Conservation (phyloP, 64 coral and sea anemone genomes). For the Stichodactyla helianthus region DNA sequence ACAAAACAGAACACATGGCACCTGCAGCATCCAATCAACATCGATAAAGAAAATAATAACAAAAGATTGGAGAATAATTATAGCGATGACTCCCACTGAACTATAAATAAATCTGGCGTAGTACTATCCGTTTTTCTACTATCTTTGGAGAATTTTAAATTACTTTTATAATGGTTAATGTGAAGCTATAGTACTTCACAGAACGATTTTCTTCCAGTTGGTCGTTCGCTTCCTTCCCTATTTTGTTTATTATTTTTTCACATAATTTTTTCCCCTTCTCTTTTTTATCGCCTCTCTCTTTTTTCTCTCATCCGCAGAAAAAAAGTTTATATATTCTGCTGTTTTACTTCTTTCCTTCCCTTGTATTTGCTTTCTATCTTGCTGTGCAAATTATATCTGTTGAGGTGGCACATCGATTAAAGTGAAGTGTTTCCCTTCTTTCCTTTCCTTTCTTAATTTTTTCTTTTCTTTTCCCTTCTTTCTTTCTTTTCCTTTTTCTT, state of each 20-base stretch:
- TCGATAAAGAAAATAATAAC: constrained; percentile 7
- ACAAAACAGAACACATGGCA: constrained; percentile 27
- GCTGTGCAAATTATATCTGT: not conserved
- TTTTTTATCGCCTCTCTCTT: too few relatives aligned
- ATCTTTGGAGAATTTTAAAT: not conserved
- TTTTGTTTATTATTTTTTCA: too few relatives aligned
- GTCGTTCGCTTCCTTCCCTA: too few relatives aligned
- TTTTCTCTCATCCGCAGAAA: too few relatives aligned
- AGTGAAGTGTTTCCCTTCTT: not conserved
- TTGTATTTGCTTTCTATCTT: not conserved
- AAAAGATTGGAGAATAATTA: constrained; percentile 12
- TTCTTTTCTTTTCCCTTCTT: not conserved
- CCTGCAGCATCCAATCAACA: constrained; percentile 12
- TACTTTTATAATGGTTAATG: too few relatives aligned
- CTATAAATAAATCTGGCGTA: not conserved
- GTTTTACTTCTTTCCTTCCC: not conserved
- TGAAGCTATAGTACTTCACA: too few relatives aligned
- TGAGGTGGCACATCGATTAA: not conserved
- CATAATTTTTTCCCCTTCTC: too few relatives aligned
- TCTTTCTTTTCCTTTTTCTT: not conserved
- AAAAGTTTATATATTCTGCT: too few relatives aligned
- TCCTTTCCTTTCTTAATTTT: not conserved
- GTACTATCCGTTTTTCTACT: not conserved
- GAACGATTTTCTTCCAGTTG: too few relatives aligned
- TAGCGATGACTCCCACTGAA: constrained; percentile 3